A percentile compares a stretch with the other conserved stretches of the same genome.
These are phyloP conservation scores for Harpegnathos saltator DNA, from an alignment of 1,140 invertebrate genomes.

Conservation along the genomic window DNA sequence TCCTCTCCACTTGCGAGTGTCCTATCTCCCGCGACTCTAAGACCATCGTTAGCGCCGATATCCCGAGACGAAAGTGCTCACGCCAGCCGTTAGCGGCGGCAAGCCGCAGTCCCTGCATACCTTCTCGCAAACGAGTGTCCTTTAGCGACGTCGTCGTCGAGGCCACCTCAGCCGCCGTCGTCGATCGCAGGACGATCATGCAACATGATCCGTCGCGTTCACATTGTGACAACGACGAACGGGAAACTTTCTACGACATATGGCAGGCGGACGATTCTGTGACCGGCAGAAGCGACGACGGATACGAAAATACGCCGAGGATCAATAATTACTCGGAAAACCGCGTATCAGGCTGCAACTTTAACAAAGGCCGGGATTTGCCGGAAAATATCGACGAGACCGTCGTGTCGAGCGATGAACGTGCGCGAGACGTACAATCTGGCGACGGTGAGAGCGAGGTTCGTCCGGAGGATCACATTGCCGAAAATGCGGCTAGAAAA, in stretches of 20 bases:
- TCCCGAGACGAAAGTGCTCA: constrained; percentile 68
- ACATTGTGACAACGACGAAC: constrained; percentile 39
- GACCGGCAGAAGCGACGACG: constrained; percentile 61
- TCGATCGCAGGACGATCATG: constrained; percentile 48
- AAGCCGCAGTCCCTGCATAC: constrained; percentile 58
- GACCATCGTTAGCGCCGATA: neutral
- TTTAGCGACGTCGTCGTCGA: constrained; percentile 70
- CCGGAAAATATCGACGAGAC: constrained; percentile 16
- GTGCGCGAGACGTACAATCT: neutral
- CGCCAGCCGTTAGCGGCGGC: constrained; percentile 74
- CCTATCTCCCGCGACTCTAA: constrained; percentile 13
- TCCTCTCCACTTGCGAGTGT: constrained; percentile 46
- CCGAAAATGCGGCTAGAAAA: constrained; percentile 25
- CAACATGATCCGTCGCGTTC: constrained; percentile 45
- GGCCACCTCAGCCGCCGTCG: too few relatives aligned
- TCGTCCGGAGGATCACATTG: constrained; percentile 6
- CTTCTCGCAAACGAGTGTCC: constrained; percentile 75
- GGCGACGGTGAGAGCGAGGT: constrained; percentile 10
- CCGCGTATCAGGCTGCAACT: constrained; percentile 19
- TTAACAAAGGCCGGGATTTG: constrained; percentile 1
- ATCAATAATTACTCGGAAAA: constrained; percentile 43
- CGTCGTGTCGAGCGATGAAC: constrained; percentile 13
- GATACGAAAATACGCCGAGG: constrained; percentile 64
- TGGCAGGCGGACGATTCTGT: constrained; percentile 63
- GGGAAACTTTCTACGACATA: constrained; percentile 57